Evolutionary conservation across 2,888 invertebrate genomes (phyloP).

Genomic region (Pemphredon lugubris): DNA sequence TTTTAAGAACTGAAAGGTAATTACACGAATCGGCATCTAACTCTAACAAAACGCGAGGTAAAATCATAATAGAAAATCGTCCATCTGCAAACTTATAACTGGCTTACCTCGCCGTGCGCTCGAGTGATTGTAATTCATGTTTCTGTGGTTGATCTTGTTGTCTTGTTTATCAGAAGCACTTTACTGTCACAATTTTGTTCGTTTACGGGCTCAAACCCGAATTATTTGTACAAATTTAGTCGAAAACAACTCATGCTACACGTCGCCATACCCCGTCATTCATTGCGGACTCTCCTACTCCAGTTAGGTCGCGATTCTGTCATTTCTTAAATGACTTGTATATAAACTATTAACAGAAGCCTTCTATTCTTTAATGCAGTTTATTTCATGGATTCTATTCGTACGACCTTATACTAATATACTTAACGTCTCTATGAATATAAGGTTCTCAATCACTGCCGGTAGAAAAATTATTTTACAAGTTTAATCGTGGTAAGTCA

Average conservation of each 20-base stretch:
- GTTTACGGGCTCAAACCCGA: slow-evolving; percentile 23
- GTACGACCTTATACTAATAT: too few species aligned
- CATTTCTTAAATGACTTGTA: slow-evolving; percentile 20
- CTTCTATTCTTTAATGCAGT: too few species aligned
- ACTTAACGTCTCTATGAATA: too few species aligned
- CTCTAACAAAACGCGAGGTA: too few species aligned
- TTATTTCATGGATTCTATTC: too few species aligned
- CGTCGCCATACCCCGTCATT: slow-evolving; percentile 69
- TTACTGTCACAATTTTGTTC: not conserved
- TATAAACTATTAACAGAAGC: too few species aligned
- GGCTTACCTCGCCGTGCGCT: slow-evolving; percentile 75
- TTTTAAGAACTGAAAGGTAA: too few species aligned
- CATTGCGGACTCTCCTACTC: slow-evolving; percentile 53
- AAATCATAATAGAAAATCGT: too few species aligned
- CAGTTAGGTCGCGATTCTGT: slow-evolving; percentile 11
- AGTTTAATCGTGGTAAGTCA: too few species aligned
- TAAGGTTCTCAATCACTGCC: too few species aligned
- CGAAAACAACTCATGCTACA: slow-evolving; percentile 64
- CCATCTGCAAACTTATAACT: slow-evolving; percentile 26
- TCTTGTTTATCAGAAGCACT: slow-evolving; percentile 1
- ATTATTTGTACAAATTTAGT: slow-evolving; percentile 42
- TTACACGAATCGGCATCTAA: too few species aligned
- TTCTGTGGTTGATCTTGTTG: slow-evolving; percentile 22
- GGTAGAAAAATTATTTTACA: too few species aligned
- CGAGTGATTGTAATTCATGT: slow-evolving; percentile 78